phyloP scores from a whole-genome alignment of 2,888 invertebrate genomes.

The Eupithecia centaureata region DNA sequence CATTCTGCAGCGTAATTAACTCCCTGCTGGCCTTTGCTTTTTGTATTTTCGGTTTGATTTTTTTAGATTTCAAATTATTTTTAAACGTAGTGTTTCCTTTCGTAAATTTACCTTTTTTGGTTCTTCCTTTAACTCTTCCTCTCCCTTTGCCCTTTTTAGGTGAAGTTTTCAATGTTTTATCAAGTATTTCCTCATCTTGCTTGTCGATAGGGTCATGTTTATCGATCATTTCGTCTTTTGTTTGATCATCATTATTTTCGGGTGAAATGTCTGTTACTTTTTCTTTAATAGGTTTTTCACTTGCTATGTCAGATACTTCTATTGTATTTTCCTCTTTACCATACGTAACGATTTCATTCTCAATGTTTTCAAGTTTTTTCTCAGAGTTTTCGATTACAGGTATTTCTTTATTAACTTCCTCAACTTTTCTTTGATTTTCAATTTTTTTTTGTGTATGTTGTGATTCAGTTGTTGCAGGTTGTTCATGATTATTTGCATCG shows the following conservation, averaged over 20 bases:
- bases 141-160: slow-evolving; percentile 26
- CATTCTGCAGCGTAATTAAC: slow-evolving; percentile 86
- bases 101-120: slow-evolving; percentile 9
- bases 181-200: slow-evolving; percentile 7
- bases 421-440: background rate
- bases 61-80: slow-evolving; percentile 6
- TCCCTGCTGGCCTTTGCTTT: slow-evolving; percentile 72
- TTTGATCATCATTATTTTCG: slow-evolving; percentile 14
- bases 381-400: slow-evolving; percentile 2
- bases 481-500: slow-evolving; percentile 41
- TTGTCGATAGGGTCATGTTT: background rate
- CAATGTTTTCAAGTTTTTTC: background rate
- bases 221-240: slow-evolving; percentile 12
- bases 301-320: slow-evolving; percentile 3
- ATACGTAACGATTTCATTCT: background rate
- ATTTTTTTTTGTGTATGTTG: background rate
- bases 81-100: slow-evolving; percentile 27
- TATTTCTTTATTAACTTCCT: background rate
- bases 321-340: background rate
- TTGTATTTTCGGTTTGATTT: slow-evolving; percentile 15
- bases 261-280: slow-evolving; percentile 15
- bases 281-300: slow-evolving; percentile 20
- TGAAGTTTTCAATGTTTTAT: background rate
- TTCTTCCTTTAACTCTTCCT: slow-evolving; percentile 23
- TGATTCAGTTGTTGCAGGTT: background rate